Evolutionary conservation across 2,113 vertebrate genomes (phyloP), one percentile per base, ranked within the genome.

Genomic region (Rhea americana): DNA sequence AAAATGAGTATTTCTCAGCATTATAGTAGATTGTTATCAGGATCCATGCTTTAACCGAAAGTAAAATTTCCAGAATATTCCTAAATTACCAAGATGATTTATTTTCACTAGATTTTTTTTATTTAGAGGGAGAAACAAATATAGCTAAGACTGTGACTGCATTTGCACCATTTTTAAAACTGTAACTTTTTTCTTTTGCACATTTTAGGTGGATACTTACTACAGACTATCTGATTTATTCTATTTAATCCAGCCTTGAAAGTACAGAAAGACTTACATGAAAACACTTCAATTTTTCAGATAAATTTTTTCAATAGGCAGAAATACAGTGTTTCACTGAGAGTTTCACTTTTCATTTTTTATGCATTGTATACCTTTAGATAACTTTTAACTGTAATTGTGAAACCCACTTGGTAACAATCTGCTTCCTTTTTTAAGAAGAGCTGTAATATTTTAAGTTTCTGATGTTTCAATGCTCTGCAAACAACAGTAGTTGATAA

Each of bases 21-120:
- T 8, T 9, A 9, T 5, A 70, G 39, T 0, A 48, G 11, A 48
- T 41, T 20, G 89, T 25, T 13, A 63, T 10, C 18, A 62, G 3
- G 9, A 63, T 30, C 13, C 2, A 1, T 7, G 12, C 13, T 94
- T 72, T 56, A 53, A 63, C 0, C 0, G 5, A 5, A 71, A 71
- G 22, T 12, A 4, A n/a, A 30, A 20, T 45, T 85, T 43, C 55
- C 35, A 32, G 28, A 79, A 66, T 5, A 12, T 10, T 24, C 13
- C 20, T 39, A 13, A 18, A 55, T 65, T 48, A 78, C 21, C 30
- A 26, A 9, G 43, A 72, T 26, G 53, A 81, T 43, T 13, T 26
- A 28, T 14, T 62, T 84, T 75, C 53, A 62, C 22, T 43, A 5
- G 3, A 7, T 72, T 47, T 24, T 56, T 77, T 56, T 77, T 48